These are phyloP conservation scores for Sebastes diploproa DNA, from an alignment of 2,797 vertebrate genomes.

Conservation along the genomic window DNA sequence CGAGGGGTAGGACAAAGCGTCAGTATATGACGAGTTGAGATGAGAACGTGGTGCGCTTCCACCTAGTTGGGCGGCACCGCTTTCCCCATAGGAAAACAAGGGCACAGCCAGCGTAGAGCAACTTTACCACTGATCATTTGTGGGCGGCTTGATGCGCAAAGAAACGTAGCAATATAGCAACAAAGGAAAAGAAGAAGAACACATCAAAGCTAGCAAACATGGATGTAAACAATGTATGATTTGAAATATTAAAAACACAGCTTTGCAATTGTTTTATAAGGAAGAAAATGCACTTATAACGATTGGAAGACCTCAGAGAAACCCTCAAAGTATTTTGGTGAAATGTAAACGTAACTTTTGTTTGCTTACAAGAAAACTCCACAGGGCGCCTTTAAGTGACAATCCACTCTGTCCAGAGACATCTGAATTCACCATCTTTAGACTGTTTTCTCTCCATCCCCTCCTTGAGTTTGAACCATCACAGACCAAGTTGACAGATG, in stretches of 20 bases:
- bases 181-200: neutral
- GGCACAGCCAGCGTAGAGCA: too few relatives aligned
- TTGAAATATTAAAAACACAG: neutral
- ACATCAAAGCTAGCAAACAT: neutral
- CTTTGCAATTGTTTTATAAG: neutral
- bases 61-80: too few relatives aligned
- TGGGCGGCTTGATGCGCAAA: neutral
- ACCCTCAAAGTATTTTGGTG: neutral
- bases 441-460: neutral
- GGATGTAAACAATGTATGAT: neutral
- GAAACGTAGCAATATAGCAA: neutral
- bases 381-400: neutral
- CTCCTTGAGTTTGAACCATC: neutral
- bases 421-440: neutral
- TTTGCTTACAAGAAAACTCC: neutral
- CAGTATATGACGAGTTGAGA: too few relatives aligned
- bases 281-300: neutral
- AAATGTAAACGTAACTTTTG: neutral
- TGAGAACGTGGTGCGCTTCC: too few relatives aligned
- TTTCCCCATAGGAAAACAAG: too few relatives aligned
- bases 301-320: neutral
- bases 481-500: neutral
- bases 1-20: rapidly evolving
- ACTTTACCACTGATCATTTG: too few relatives aligned
- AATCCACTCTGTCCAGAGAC: neutral